Conservation (phyloP, 2,888 invertebrate species). For the Drosophila vallismaia region DNA sequence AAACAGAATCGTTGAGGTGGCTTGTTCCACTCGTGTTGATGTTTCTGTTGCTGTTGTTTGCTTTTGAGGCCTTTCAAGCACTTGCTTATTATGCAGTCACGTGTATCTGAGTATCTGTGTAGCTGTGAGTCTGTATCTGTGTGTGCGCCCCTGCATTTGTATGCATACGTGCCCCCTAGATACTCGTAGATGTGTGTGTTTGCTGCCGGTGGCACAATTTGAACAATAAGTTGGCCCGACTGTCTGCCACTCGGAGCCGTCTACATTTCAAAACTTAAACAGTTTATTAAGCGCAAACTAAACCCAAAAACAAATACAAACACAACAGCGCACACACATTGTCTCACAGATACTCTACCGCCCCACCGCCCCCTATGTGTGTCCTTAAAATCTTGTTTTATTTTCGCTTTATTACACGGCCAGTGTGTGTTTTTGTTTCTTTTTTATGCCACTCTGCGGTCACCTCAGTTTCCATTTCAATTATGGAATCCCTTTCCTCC, state of each 20-base stretch:
- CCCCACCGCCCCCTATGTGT: neutral
- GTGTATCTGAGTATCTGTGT: constrained; percentile 16
- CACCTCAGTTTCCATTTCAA: constrained; percentile 48
- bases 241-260: constrained; percentile 46
- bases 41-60: constrained; percentile 44
- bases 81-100: constrained; percentile 43
- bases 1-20: constrained; percentile 46
- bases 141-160: neutral
- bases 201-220: constrained; percentile 45
- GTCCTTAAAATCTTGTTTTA: neutral
- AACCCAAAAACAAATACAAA: constrained; percentile 20
- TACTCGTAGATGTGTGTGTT: neutral
- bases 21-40: constrained; percentile 38
- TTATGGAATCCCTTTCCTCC: constrained; percentile 12
- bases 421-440: neutral
- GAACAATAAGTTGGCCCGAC: constrained; percentile 48
- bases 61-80: constrained; percentile 47
- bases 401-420: constrained; percentile 18
- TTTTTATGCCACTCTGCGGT: constrained; percentile 39
- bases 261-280: constrained; percentile 52
- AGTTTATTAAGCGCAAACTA: constrained; percentile 48
- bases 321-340: neutral
- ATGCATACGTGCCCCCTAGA: neutral
- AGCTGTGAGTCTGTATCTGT: constrained; percentile 5
- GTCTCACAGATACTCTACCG: neutral